Evolutionary conservation across 2,888 invertebrate genomes (phyloP).

Genomic region (Empis stercorea): DNA sequence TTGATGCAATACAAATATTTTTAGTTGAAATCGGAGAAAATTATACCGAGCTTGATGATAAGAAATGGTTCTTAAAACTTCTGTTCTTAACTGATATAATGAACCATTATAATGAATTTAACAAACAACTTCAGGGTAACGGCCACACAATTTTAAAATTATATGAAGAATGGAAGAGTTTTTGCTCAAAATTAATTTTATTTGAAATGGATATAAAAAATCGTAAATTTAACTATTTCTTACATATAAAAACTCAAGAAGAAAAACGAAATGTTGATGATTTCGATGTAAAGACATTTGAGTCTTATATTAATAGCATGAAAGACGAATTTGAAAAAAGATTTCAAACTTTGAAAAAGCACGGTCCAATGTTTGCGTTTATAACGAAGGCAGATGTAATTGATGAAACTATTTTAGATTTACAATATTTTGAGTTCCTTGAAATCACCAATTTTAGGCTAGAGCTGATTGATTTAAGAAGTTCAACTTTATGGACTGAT

Average conservation of each 20-base stretch:
- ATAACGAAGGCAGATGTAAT: neutral
- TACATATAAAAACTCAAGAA: neutral
- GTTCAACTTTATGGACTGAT: neutral
- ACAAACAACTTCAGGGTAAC: no score
- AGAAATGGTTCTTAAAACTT: neutral
- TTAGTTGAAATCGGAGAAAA: neutral
- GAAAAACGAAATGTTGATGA: neutral
- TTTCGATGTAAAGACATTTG: neutral
- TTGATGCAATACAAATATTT: neutral
- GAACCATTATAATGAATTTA: no score
- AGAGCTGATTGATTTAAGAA: neutral
- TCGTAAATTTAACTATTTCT: neutral
- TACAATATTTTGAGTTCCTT: neutral
- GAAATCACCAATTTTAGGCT: neutral
- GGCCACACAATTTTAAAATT: no score
- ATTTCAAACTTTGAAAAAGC: neutral
- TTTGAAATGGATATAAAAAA: neutral
- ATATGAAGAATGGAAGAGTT: no score
- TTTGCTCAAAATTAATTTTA: neutral
- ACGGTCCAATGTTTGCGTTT: neutral
- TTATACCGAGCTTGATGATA: neutral
- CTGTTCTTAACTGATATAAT: neutral
- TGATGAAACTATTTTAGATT: neutral
- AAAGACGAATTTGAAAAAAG: neutral
- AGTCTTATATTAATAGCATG: neutral